These are phyloP conservation scores for Myanophis thanlyinensis DNA, from an alignment of 2,113 vertebrate species.

Conservation along the genomic window DNA sequence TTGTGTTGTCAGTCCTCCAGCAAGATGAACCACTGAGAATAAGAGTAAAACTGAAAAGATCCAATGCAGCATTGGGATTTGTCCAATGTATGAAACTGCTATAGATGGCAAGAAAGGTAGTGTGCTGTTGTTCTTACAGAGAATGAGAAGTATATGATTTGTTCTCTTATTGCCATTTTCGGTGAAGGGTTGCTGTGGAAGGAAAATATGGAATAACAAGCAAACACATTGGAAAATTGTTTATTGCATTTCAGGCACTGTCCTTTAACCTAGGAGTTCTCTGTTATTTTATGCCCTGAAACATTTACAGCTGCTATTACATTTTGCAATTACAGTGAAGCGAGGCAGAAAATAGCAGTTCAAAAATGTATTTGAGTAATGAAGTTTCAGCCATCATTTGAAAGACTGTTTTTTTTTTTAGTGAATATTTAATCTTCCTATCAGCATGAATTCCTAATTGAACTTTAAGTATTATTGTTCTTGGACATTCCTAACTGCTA, in stretches of 20 bases:
- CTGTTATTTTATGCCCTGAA: slow-evolving; percentile 62
- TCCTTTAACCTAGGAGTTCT: slow-evolving; percentile 61
- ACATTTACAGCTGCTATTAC: slow-evolving; percentile 57
- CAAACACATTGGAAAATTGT: slow-evolving; percentile 33
- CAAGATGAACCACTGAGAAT: neutral
- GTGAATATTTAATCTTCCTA: slow-evolving; percentile 76
- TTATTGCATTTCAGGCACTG: slow-evolving; percentile 54
- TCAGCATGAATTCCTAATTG: slow-evolving; percentile 71
- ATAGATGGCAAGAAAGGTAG: neutral
- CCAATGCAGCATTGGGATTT: neutral
- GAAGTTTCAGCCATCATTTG: slow-evolving; percentile 73
- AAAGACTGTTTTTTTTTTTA: slow-evolving; percentile 73
- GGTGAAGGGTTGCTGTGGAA: slow-evolving; percentile 23
- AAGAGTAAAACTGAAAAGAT: neutral
- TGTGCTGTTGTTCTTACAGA: neutral
- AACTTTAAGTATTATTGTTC: slow-evolving; percentile 73
- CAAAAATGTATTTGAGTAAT: slow-evolving; percentile 69
- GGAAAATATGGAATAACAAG: slow-evolving; percentile 17
- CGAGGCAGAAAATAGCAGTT: slow-evolving; percentile 77
- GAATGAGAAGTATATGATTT: neutral
- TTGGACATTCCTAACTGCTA: slow-evolving; percentile 67
- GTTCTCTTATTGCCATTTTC: neutral
- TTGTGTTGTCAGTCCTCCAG: neutral
- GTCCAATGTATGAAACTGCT: neutral
- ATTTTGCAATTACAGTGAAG: slow-evolving; percentile 79